These are phyloP conservation scores for Thunnus maccoyii DNA, from an alignment of 2,113 vertebrate genomes.

Conservation along the genomic window DNA sequence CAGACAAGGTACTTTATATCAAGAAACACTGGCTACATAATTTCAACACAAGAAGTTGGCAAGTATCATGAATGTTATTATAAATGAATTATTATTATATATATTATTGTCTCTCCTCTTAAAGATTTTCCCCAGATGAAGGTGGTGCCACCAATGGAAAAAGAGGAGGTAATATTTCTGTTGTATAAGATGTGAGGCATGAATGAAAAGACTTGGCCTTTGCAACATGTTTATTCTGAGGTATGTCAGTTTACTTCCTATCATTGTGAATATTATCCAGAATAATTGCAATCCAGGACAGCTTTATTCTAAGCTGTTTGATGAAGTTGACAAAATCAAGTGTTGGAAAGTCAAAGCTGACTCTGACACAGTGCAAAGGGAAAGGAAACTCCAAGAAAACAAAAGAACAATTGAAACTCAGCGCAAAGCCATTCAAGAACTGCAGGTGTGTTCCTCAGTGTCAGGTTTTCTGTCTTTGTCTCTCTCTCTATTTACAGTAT, in stretches of 20 bases:
- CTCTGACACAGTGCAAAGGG: slow-evolving; percentile 88
- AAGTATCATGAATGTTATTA: neutral
- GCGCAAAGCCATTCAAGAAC: slow-evolving; percentile 93
- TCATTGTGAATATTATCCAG: slow-evolving; percentile 78
- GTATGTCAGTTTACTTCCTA: slow-evolving; percentile 31
- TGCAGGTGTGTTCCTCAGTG: slow-evolving; percentile 88
- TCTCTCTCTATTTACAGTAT: neutral
- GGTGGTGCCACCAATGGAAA: slow-evolving; percentile 79
- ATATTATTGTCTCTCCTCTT: slow-evolving; percentile 14
- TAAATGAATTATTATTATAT: neutral
- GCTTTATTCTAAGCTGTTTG: slow-evolving; percentile 91
- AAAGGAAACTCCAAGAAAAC: slow-evolving; percentile 90
- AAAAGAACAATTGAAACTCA: slow-evolving; percentile 91
- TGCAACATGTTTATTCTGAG: neutral
- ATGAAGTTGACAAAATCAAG: slow-evolving; percentile 95
- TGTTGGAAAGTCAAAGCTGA: slow-evolving; percentile 90
- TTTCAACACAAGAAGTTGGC: neutral
- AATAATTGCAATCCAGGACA: slow-evolving; percentile 83
- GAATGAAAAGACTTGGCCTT: neutral
- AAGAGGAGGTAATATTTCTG: slow-evolving; percentile 72
- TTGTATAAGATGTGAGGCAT: neutral
- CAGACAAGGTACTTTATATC: slow-evolving; percentile 73
- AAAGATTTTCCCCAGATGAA: slow-evolving; percentile 78
- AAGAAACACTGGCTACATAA: neutral
- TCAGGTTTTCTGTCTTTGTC: neutral